Evolutionary conservation across 2,113 vertebrate genomes (phyloP).

Genomic region (Sturnus vulgaris): DNA sequence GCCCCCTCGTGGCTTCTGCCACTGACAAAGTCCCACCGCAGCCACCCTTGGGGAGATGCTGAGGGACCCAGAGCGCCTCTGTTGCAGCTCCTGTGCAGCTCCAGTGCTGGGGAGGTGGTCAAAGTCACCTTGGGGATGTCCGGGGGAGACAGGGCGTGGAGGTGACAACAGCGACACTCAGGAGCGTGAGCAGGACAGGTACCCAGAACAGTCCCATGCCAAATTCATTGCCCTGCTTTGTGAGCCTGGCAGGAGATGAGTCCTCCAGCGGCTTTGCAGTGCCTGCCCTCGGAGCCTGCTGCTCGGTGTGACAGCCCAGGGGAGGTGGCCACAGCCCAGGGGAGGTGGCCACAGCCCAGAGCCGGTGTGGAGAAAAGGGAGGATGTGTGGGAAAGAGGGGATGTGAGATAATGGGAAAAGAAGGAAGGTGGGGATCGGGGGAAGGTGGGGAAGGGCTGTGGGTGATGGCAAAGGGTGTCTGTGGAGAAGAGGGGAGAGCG

Average conservation of each 20-base stretch:
- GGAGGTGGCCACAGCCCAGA: not conserved
- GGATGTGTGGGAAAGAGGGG: not conserved
- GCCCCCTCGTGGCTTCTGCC: conserved; percentile 50
- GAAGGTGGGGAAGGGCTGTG: no score
- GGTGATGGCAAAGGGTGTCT: not conserved
- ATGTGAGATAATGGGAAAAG: rapidly evolving
- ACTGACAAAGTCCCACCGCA: not conserved
- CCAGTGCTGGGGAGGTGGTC: not conserved
- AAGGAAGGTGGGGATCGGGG: no score
- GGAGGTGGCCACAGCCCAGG: not conserved
- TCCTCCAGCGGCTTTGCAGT: not conserved
- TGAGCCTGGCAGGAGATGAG: not conserved
- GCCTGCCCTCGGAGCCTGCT: not conserved
- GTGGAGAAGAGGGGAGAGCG: not conserved
- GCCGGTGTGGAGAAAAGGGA: not conserved
- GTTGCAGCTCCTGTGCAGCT: not conserved
- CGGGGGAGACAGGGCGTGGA: not conserved
- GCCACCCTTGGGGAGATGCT: not conserved
- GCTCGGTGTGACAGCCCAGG: not conserved
- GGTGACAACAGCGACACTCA: not conserved
- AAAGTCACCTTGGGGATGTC: not conserved
- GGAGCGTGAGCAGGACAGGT: not conserved
- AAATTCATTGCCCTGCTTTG: not conserved
- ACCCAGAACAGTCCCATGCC: no score
- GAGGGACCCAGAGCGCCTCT: not conserved